Conservation (phyloP, 2,797 vertebrate species). For the Chloroceryle inda region DNA sequence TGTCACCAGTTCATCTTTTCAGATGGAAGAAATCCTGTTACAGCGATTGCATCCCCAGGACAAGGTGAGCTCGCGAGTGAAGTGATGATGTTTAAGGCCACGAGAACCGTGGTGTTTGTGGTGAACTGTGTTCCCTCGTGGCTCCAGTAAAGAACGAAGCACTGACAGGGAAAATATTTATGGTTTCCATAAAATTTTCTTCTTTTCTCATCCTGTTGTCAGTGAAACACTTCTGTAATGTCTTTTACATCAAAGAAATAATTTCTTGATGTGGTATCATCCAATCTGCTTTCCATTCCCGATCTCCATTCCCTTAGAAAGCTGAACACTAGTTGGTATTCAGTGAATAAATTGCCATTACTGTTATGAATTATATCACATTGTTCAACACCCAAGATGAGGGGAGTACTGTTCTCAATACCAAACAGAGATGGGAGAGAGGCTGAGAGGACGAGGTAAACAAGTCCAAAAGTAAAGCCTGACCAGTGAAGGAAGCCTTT, state of each 20-base stretch:
- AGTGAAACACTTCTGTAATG: neutral
- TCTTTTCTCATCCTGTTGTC: neutral
- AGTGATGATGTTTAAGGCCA: neutral
- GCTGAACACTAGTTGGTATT: constrained; percentile 12
- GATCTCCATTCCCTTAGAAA: neutral
- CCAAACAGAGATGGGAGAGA: neutral
- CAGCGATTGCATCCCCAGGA: neutral
- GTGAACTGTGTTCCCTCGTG: neutral
- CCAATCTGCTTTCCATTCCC: neutral
- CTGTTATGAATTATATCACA: constrained; percentile 12
- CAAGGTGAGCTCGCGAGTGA: neutral
- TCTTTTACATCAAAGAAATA: neutral
- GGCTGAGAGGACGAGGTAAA: neutral
- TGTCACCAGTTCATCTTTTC: neutral
- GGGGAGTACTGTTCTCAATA: neutral
- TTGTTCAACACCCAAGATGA: neutral
- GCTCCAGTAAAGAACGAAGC: neutral
- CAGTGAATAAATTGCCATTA: neutral
- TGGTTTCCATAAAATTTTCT: neutral
- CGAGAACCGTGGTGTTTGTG: accelerated
- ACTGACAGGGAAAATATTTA: neutral
- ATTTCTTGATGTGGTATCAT: neutral
- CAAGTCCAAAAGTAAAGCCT: neutral
- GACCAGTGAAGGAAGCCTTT: neutral
- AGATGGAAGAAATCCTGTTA: neutral